phyloP scores from a whole-genome alignment of 2,113 vertebrate genomes.

The Oplegnathus fasciatus region DNA sequence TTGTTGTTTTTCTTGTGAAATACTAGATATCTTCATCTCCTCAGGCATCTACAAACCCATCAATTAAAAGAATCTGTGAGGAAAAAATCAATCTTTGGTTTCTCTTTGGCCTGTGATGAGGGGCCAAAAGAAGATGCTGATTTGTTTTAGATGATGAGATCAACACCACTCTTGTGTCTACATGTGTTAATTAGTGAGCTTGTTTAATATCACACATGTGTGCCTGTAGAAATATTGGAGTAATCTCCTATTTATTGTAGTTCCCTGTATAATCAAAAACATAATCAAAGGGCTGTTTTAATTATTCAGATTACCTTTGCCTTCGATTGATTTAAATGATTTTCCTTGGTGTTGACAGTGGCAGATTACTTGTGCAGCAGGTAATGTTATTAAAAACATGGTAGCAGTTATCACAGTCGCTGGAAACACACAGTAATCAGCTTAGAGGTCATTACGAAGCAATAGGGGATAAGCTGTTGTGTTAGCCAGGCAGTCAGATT shows the following conservation, averaged over 20 bases:
- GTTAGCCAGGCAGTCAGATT: background rate
- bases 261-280: slow-evolving; percentile 4
- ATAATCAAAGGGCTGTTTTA: slow-evolving; percentile 6
- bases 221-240: background rate
- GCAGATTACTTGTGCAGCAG: slow-evolving; percentile 1
- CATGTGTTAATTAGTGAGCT: too few relatives aligned
- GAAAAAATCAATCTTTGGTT: too few relatives aligned
- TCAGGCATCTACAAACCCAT: too few relatives aligned
- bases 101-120: background rate
- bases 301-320: slow-evolving; percentile 5
- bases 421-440: slow-evolving; percentile 30
- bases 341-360: slow-evolving; percentile 21
- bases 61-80: too few relatives aligned
- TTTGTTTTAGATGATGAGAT: background rate
- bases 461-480: background rate
- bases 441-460: slow-evolving; percentile 18
- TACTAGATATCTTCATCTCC: too few relatives aligned
- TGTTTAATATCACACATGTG: background rate
- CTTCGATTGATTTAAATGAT: slow-evolving; percentile 11
- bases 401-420: slow-evolving; percentile 2
- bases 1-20: too few relatives aligned
- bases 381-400: slow-evolving; percentile 44
- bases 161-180: background rate
- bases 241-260: slow-evolving; percentile 10
- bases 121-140: background rate